Evolutionary conservation across 2,797 vertebrate genomes (phyloP), one percentile per base, ranked within the genome.

Genomic region (Triplophysa yarkandensis): DNA sequence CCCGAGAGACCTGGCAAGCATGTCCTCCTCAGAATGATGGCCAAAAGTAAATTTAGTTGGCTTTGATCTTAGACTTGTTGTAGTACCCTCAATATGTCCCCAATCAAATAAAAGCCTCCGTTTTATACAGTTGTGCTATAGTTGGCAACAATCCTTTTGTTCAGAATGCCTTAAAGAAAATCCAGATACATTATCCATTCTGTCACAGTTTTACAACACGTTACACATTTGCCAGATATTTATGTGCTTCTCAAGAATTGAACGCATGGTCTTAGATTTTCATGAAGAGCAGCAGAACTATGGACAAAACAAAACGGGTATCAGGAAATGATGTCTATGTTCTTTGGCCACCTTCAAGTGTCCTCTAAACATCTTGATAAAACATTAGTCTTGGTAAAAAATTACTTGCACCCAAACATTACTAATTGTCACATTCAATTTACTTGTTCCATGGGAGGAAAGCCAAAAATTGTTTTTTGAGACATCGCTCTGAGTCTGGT

Each of bases 11-110:
- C 72, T 81, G 82, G 79, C 77, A 77, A 63, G 25, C 21, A 69
- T 69, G 61, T 43, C 48, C 46, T 58, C 71, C 60, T 76, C 52
- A 67, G 54, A 69, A 67, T 79, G 55, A 74, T 63, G 78, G 77
- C 83, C 79, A 76, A 71, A 78, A 69, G 77, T 82, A 77, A 82
- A 85, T 78, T 83, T 76, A 84, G 74, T 55, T 39, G 41, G 81
- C 80, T 83, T 81, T 81, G 81, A 81, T 81, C 80, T 80, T 44
- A 21, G 41, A 55, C 77, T 67, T 74, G 57, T 74, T 74, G 77
- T 71, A 64, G 36, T 61, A 78, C 32, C 68, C 80, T 57, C 54
- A 74, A 79, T 67, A 55, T 65, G 61, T 34, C 61, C 72, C 68
- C 30, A 39, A 61, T 14, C 50, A 19, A 66, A 70, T 43, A 63